Conservation (phyloP, 2,797 vertebrate genomes). For the Sebastes nivosus region DNA sequence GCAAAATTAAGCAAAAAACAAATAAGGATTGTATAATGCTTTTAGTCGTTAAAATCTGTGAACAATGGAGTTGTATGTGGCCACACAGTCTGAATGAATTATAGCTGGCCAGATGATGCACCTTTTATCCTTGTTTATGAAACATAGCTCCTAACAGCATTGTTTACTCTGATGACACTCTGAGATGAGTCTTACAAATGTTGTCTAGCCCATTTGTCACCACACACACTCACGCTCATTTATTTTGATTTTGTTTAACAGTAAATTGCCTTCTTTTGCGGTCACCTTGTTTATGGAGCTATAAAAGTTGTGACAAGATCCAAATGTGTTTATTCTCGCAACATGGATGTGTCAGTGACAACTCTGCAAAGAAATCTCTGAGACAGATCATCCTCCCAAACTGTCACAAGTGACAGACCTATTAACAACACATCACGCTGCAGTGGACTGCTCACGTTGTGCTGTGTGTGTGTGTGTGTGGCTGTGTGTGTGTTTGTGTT, state of each 20-base stretch:
- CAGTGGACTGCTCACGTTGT: slow-evolving; percentile 52
- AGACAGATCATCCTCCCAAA: slow-evolving; percentile 72
- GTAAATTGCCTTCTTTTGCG: slow-evolving; percentile 57
- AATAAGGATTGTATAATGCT: background rate
- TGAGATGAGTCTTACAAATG: slow-evolving; percentile 42
- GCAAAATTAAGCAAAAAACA: background rate
- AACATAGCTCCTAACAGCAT: background rate
- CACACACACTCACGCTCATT: background rate
- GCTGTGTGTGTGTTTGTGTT: slow-evolving; percentile 6
- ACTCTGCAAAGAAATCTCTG: slow-evolving; percentile 67
- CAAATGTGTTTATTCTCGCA: slow-evolving; percentile 76
- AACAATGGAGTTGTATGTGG: background rate
- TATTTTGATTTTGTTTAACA: slow-evolving; percentile 8
- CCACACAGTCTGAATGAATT: background rate
- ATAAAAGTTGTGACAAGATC: slow-evolving; percentile 77
- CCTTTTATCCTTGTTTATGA: slow-evolving; percentile 22
- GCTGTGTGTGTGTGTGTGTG: background rate
- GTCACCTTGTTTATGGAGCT: slow-evolving; percentile 76
- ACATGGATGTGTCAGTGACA: slow-evolving; percentile 69
- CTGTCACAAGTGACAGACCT: slow-evolving; percentile 80
- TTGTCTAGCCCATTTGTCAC: slow-evolving; percentile 42
- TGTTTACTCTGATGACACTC: slow-evolving; percentile 46
- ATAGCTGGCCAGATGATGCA: background rate
- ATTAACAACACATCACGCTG: slow-evolving; percentile 78
- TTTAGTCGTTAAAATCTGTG: background rate